Conservation (phyloP, 2,797 vertebrate genomes). For the Silurus lanzhouensis region DNA sequence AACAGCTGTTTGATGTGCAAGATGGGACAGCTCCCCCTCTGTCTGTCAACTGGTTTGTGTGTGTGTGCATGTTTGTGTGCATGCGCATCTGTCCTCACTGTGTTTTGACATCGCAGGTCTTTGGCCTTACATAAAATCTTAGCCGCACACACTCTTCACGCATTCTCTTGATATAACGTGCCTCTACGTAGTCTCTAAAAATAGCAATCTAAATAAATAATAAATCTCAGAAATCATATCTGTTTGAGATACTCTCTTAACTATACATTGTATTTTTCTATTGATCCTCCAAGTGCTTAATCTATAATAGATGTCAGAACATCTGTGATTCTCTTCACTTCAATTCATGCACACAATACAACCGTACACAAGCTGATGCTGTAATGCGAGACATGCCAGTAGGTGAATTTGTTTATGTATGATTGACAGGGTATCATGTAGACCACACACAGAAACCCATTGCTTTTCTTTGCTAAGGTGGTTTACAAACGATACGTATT, state of each 20-base stretch:
- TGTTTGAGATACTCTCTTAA: not conserved
- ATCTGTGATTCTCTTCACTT: not conserved
- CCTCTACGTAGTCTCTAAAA: not conserved
- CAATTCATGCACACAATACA: not conserved
- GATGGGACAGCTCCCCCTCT: conserved; percentile 36
- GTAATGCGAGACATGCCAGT: not conserved
- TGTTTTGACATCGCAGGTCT: conserved; percentile 36
- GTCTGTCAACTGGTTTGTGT: conserved; percentile 45
- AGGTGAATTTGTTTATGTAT: conserved; percentile 10
- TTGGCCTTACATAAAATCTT: conserved; percentile 37
- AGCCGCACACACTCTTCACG: conserved; percentile 9
- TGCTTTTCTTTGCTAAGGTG: not conserved
- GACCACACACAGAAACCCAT: not conserved
- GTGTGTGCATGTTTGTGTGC: conserved; percentile 10
- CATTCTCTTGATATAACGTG: not conserved
- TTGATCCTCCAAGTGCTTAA: conserved; percentile 4
- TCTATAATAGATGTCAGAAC: conserved; percentile 18
- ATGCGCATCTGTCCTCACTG: conserved; percentile 28
- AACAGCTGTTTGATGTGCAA: conserved; percentile 54
- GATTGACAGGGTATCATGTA: not conserved
- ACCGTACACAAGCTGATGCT: not conserved
- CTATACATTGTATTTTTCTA: not conserved
- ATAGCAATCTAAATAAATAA: conserved; percentile 7
- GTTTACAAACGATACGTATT: not conserved
- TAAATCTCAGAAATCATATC: conserved; percentile 5